phyloP scores from a whole-genome alignment of 1,140 invertebrate genomes.

The Copidosoma floridanum region DNA sequence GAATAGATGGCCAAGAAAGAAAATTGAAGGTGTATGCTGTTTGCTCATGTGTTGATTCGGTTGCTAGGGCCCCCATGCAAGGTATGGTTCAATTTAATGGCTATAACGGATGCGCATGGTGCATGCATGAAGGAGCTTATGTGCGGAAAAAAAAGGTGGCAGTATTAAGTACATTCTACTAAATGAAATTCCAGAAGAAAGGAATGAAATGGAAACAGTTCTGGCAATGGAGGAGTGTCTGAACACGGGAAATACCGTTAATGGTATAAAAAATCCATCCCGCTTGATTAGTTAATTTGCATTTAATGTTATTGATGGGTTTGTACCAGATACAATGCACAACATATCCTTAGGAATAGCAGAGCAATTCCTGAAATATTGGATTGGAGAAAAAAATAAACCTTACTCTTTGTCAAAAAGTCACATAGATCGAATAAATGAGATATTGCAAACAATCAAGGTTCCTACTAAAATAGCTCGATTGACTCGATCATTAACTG shows the following conservation, averaged over 20 bases:
- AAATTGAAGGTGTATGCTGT: neutral
- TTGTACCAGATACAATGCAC: slow-evolving; percentile 29
- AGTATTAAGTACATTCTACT: too few species aligned
- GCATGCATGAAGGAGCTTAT: neutral
- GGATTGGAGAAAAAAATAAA: neutral
- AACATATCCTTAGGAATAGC: slow-evolving; percentile 19
- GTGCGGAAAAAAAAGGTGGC: too few species aligned
- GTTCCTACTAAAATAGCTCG: slow-evolving; percentile 23
- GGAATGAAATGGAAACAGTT: too few species aligned
- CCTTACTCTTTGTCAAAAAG: slow-evolving; percentile 10
- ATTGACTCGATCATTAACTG: slow-evolving; percentile 11
- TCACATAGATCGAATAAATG: neutral
- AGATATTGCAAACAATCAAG: slow-evolving; percentile 5
- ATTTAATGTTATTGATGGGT: slow-evolving; percentile 19
- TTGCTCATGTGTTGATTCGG: neutral
- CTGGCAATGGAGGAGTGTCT: too few species aligned
- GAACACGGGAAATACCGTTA: neutral
- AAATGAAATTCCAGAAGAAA: too few species aligned
- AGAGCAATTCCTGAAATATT: slow-evolving; percentile 23
- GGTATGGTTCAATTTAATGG: neutral
- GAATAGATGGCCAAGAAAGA: neutral
- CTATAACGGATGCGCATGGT: neutral
- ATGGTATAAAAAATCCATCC: neutral
- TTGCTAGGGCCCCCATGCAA: slow-evolving; percentile 2
- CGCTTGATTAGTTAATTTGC: neutral